phyloP scores from a whole-genome alignment of 2,797 vertebrate species.

The Gobionotothen gibberifrons region DNA sequence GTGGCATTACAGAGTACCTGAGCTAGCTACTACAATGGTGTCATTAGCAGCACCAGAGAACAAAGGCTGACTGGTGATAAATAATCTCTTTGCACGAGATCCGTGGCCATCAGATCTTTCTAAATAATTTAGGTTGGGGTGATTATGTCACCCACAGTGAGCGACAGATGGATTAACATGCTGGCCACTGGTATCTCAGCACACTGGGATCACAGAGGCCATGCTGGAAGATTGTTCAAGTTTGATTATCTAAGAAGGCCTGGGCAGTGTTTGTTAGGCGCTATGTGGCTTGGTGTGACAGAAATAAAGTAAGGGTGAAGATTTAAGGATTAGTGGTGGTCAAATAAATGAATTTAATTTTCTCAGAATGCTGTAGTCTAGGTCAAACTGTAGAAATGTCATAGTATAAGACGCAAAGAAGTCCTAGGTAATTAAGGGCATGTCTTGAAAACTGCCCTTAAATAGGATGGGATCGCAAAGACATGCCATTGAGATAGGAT shows the following conservation, averaged over 20 bases:
- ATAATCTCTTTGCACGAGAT: slow-evolving; percentile 38
- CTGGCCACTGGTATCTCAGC: slow-evolving; percentile 49
- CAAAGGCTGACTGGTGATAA: slow-evolving; percentile 15
- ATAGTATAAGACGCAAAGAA: slow-evolving; percentile 45
- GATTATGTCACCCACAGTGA: slow-evolving; percentile 58
- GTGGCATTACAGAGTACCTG: neutral
- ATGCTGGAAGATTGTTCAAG: slow-evolving; percentile 46
- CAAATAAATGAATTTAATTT: neutral
- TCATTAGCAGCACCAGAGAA: slow-evolving; percentile 16
- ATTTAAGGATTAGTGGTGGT: slow-evolving; percentile 48
- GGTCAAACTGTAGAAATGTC: slow-evolving; percentile 29
- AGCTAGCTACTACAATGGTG: neutral
- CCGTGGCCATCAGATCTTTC: slow-evolving; percentile 37
- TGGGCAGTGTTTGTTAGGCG: slow-evolving; percentile 10
- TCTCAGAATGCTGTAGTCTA: neutral
- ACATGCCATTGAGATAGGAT: slow-evolving; percentile 29
- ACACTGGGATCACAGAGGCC: slow-evolving; percentile 46
- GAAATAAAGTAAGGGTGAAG: slow-evolving; percentile 40
- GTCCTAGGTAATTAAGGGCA: slow-evolving; percentile 56
- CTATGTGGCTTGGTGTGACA: slow-evolving; percentile 40
- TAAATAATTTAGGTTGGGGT: slow-evolving; percentile 64
- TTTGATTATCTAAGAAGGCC: slow-evolving; percentile 46
- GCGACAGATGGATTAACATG: slow-evolving; percentile 69
- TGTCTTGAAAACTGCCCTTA: slow-evolving; percentile 46
- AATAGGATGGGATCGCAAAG: slow-evolving; percentile 50